Conservation (phyloP, 2,797 vertebrate genomes). For the Prionace glauca region DNA sequence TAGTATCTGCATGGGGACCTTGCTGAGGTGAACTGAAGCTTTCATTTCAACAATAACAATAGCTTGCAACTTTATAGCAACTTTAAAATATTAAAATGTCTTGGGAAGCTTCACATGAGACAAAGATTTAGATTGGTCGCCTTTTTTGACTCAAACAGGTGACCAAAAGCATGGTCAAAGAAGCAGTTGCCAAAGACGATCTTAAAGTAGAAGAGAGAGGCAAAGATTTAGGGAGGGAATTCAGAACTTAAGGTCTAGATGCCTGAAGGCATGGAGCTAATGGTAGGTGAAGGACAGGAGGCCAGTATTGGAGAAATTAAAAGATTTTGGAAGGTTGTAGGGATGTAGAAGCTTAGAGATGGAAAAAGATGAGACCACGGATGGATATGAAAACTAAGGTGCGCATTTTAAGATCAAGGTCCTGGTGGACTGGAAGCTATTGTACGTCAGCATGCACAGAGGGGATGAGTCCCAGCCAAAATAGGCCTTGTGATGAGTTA, state of each 20-base stretch:
- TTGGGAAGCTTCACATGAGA: neutral
- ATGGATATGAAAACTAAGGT: neutral
- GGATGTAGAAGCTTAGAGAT: neutral
- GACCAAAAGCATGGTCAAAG: neutral
- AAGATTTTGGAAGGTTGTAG: neutral
- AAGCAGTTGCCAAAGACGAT: neutral
- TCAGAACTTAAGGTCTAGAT: neutral
- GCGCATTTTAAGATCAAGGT: neutral
- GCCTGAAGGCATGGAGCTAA: neutral
- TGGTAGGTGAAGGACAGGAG: neutral
- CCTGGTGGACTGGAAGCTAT: neutral
- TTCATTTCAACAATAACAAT: neutral
- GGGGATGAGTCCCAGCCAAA: neutral
- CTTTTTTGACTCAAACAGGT: neutral
- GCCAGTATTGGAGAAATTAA: neutral
- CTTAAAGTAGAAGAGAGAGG: neutral
- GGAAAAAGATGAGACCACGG: neutral
- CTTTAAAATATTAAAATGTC: neutral
- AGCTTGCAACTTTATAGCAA: neutral
- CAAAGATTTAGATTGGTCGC: neutral
- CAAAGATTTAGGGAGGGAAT: neutral
- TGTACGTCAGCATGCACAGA: neutral
- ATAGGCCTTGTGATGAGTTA: neutral
- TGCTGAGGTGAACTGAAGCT: neutral
- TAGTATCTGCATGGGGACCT: no score